Base-by-base conservation (phyloP, 2,113 vertebrate genomes). In the Bubalus kerabau region DNA sequence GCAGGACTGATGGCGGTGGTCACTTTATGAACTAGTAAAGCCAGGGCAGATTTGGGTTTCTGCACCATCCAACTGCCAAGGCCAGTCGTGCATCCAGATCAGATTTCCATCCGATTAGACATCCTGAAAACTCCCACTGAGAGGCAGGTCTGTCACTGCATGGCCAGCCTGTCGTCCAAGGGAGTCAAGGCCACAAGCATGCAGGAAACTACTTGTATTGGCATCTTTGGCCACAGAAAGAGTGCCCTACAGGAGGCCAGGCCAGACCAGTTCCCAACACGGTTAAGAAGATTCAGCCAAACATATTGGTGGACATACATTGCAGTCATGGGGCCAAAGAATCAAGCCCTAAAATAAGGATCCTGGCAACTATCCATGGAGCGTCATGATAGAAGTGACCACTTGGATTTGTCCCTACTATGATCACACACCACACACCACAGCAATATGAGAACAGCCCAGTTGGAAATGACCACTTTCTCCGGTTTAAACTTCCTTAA, bases 111-210 rank as follows among this genome's bases (percentile, higher is more conserved):
- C 91, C 17, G 93, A 92, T 60, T 46, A 90, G 40, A 92, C 67
- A 60, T 59, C 90, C 85, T 85, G 84, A 40, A 60, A 50, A 28
- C 52, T 87, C 97, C 92, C 92, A 60, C 85, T 0, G 74, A 95
- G 94, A 85, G 60, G 74, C 94, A 86, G 76, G 97, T 60, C 97
- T 96, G 96, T 95, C 74, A 19, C 80, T 12, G 11, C 32, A 2
- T 1, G 28, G 87, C 43, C 87, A 60, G 40, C 71, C 57, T 50
- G 23, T 60, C 40, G 1, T 46, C 26, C 9, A 1, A n/a, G 90
- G 24, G 28, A 56, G 74, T 54, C 43, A 26, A 56, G 86, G 32
- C 48, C 43, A 52, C 64, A 16, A 19, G 43, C 85, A 48, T 16
- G 23, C 6, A 32, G 62, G 46, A 84, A 30, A 50, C 12, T 2